Evolutionary conservation across 1,140 invertebrate genomes (phyloP).

Genomic region (Samia ricini): DNA sequence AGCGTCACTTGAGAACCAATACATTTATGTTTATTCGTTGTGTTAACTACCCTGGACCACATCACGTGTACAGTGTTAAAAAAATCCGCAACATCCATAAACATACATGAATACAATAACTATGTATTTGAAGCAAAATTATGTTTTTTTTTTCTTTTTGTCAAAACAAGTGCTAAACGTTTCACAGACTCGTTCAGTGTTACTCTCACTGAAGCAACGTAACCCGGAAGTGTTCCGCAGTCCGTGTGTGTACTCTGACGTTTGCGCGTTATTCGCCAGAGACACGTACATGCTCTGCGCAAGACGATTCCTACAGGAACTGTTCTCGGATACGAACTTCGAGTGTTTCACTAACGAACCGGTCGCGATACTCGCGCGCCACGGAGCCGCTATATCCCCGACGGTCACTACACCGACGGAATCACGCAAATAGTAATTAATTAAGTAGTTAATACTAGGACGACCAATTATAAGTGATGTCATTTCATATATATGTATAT

Average conservation of each 20-base stretch:
- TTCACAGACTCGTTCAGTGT: conserved; percentile 79
- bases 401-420: conserved; percentile 8
- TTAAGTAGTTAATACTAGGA: too few relatives aligned
- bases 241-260: conserved; percentile 95
- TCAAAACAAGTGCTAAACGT: not conserved
- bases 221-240: conserved; percentile 91
- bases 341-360: conserved; percentile 78
- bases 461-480: not conserved
- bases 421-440: conserved; percentile 16
- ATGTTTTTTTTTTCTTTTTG: conserved; percentile 4
- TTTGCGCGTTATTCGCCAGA: conserved; percentile 87
- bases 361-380: conserved; percentile 38
- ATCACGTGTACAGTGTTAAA: too few relatives aligned
- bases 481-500: not conserved
- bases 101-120: too few relatives aligned
- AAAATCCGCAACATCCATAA: too few relatives aligned
- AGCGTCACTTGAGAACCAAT: too few relatives aligned
- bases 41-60: too few relatives aligned
- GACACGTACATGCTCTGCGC: conserved; percentile 90
- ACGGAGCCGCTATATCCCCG: conserved; percentile 18
- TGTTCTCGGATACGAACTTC: conserved; percentile 93
- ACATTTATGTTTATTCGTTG: too few relatives aligned
- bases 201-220: conserved; percentile 91
- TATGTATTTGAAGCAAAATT: too few relatives aligned
- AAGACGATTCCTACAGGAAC: conserved; percentile 94